Evolutionary conservation across 2,888 invertebrate genomes (phyloP), one percentile per base, ranked within the genome.

Genomic region (Nemotelus nigrinus): DNA sequence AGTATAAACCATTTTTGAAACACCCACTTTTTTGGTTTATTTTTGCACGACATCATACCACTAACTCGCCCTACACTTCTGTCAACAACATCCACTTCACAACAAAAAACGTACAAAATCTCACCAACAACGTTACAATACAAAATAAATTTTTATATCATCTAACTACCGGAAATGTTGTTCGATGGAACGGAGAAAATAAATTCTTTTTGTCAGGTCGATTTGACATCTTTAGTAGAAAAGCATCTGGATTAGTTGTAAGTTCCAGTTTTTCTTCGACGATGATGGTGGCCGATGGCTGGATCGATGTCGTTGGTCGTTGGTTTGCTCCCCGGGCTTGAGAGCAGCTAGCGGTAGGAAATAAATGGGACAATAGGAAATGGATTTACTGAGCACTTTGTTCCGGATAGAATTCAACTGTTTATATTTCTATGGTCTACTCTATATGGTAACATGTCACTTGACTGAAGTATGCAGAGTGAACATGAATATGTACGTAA

Each of bases 171-270:
- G 25, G 25, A 25, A 25, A 25, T 25, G 25, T 25, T 25, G 25
- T 25, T 25, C 25, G 25, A 58, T 58, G 2, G 58, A 53, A 25
- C 25, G 25, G 25, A 25, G 60, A 68, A 53, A 47, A 68, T 68
- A 68, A 68, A 68, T 68, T 68, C 68, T 39, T 68, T 68, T 68
- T 50, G 50, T 68, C 41, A 39, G 10, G 65, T n/a, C 68, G 50
- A 68, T 68, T 48, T 68, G 68, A 68, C 68, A 68, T 68, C 68
- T 68, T 68, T 68, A 68, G 50, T 68, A 68, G 50, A 68, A 48
- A n/a, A 63, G 25, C 39, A 68, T 7, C 48, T 48, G 68, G 39
- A 68, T 39, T 50, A 68, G 6, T 63, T 63, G 63, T 63, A 43
- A 6, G 43, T 63, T 41, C 43, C 63, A 63, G 39, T 63, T 43